Evolutionary conservation across 2,888 invertebrate genomes (phyloP).

Genomic region (Melinaea menophilus): DNA sequence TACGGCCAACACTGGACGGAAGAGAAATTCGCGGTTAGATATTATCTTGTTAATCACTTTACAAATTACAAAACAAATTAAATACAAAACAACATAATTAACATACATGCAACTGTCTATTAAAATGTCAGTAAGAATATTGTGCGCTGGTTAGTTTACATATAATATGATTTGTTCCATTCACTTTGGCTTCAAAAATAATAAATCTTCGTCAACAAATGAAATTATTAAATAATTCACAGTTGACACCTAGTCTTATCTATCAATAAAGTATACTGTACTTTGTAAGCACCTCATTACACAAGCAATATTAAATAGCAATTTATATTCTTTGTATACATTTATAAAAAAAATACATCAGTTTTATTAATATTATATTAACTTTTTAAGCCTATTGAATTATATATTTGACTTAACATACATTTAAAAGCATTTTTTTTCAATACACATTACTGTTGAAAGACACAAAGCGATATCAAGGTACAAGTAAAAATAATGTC

Average conservation of each 20-base stretch:
- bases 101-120: background rate
- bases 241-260: too few species aligned
- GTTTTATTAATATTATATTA: background rate
- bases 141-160: slow-evolving; percentile 2
- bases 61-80: too few species aligned
- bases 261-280: background rate
- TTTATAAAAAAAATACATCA: slow-evolving; percentile 6
- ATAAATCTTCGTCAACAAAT: background rate
- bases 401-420: background rate
- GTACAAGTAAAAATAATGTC: slow-evolving; percentile 5
- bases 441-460: background rate
- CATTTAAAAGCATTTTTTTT: background rate
- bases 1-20: slow-evolving; percentile 71
- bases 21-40: slow-evolving; percentile 55
- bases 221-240: too few species aligned
- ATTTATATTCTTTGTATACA: slow-evolving; percentile 1
- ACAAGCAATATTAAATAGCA: background rate
- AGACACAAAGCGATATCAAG: background rate
- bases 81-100: slow-evolving; percentile 10
- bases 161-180: background rate
- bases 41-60: background rate
- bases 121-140: background rate
- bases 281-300: background rate
- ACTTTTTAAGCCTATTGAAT: background rate
- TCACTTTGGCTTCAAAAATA: background rate